phyloP scores from a whole-genome alignment of 2,888 invertebrate species.

The Drosophila affinis region DNA sequence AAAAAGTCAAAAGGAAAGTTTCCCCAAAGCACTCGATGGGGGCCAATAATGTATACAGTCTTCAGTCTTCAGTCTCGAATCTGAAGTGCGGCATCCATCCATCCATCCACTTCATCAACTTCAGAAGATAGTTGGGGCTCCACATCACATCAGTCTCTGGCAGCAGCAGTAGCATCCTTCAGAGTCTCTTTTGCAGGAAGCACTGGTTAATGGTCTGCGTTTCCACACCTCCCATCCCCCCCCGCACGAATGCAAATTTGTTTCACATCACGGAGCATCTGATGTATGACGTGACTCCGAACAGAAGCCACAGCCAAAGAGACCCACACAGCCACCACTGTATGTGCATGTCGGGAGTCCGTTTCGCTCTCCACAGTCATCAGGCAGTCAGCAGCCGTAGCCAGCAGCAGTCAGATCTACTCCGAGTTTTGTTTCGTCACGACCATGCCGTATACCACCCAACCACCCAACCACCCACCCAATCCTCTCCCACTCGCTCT shows the following conservation, averaged over 20 bases:
- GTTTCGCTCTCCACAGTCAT: slow-evolving; percentile 47
- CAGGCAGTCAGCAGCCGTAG: slow-evolving; percentile 59
- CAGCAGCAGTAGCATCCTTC: slow-evolving; percentile 13
- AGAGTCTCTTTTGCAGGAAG: background rate
- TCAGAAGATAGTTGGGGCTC: slow-evolving; percentile 25
- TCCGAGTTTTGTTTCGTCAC: slow-evolving; percentile 39
- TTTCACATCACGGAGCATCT: slow-evolving; percentile 68
- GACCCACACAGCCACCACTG: slow-evolving; percentile 28
- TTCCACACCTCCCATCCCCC: background rate
- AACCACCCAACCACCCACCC: background rate
- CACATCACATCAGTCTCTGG: slow-evolving; percentile 1
- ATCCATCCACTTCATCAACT: slow-evolving; percentile 27
- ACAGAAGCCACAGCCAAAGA: slow-evolving; percentile 33
- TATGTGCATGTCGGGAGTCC: slow-evolving; percentile 4
- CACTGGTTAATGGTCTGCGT: background rate
- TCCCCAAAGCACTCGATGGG: slow-evolving; percentile 7
- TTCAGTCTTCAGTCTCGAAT: slow-evolving; percentile 22
- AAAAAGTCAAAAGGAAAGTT: slow-evolving; percentile 21
- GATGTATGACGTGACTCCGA: slow-evolving; percentile 69
- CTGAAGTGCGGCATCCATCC: slow-evolving; percentile 33
- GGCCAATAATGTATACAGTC: slow-evolving; percentile 43
- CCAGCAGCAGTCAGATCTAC: slow-evolving; percentile 28
- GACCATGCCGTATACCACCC: background rate
- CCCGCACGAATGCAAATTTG: slow-evolving; percentile 48
- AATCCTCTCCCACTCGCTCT: background rate